Evolutionary conservation across 2,797 vertebrate genomes (phyloP).

Genomic region (Poeciliopsis paucimaculata): DNA sequence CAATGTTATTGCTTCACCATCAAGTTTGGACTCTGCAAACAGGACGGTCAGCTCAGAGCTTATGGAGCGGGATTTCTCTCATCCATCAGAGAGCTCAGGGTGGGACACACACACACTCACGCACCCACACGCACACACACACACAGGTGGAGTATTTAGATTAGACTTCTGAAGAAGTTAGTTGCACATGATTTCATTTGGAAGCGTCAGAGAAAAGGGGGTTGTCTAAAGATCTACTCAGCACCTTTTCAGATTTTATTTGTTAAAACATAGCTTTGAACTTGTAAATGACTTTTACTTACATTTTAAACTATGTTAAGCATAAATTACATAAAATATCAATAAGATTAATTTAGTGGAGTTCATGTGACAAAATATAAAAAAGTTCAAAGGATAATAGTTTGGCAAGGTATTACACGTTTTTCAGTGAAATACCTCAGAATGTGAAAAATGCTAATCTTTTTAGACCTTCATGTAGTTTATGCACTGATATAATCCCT

Average conservation of each 20-base stretch:
- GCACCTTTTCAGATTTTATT: neutral
- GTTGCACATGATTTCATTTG: neutral
- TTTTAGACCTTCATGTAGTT: conserved; percentile 4
- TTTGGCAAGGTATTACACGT: neutral
- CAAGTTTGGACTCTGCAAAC: too few species aligned
- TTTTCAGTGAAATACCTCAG: neutral
- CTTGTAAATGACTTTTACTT: neutral
- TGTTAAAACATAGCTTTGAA: neutral
- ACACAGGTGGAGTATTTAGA: neutral
- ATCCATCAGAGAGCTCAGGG: too few species aligned
- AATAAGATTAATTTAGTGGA: neutral
- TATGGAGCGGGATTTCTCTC: too few species aligned
- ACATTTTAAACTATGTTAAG: neutral
- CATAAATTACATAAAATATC: neutral
- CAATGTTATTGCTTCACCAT: too few species aligned
- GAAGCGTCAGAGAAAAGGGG: neutral
- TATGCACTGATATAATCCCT: neutral
- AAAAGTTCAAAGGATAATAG: neutral
- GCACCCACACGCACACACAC: too few species aligned
- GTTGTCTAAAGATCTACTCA: neutral
- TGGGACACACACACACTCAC: too few species aligned
- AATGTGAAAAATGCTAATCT: neutral
- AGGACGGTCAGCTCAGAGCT: too few species aligned
- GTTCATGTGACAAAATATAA: neutral
- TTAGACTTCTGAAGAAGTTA: neutral